Conservation (phyloP, 1,140 invertebrate genomes). For the Eubasilissa regina region DNA sequence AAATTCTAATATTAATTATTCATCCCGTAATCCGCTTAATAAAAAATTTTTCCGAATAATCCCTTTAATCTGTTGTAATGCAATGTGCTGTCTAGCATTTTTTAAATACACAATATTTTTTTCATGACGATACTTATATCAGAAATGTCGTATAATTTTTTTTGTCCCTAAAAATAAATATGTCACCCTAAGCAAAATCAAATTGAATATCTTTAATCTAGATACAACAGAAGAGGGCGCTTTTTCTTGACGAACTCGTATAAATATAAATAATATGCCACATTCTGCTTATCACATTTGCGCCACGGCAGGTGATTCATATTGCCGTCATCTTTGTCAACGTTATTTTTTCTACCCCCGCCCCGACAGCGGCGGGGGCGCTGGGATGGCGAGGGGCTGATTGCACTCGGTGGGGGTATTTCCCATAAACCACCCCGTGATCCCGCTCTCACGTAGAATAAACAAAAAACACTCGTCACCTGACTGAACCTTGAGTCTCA, state of each 20-base stretch:
- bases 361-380: slow-evolving; percentile 1
- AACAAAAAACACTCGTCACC: slow-evolving; percentile 59
- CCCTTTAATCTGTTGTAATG: too few relatives aligned
- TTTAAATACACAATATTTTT: too few relatives aligned
- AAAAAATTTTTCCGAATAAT: too few relatives aligned
- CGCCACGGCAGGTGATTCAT: slow-evolving; percentile 54
- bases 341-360: slow-evolving; percentile 52
- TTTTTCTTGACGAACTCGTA: slow-evolving; percentile 4
- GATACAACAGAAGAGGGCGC: slow-evolving; percentile 9
- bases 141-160: slow-evolving; percentile 6
- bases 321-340: slow-evolving; percentile 53
- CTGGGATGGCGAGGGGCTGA: background rate
- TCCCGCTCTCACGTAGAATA: slow-evolving; percentile 55
- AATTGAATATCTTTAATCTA: slow-evolving; percentile 35
- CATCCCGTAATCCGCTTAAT: too few relatives aligned
- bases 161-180: slow-evolving; percentile 15
- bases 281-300: slow-evolving; percentile 51
- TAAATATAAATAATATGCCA: slow-evolving; percentile 51
- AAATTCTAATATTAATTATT: too few relatives aligned
- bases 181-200: slow-evolving; percentile 34
- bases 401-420: slow-evolving; percentile 13
- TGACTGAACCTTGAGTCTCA: slow-evolving; percentile 46
- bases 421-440: slow-evolving; percentile 50
- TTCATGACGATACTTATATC: background rate
- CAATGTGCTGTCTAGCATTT: too few relatives aligned